These are phyloP conservation scores for Parnassius mnemosyne DNA, from an alignment of 2,888 invertebrate species.

Conservation along the genomic window DNA sequence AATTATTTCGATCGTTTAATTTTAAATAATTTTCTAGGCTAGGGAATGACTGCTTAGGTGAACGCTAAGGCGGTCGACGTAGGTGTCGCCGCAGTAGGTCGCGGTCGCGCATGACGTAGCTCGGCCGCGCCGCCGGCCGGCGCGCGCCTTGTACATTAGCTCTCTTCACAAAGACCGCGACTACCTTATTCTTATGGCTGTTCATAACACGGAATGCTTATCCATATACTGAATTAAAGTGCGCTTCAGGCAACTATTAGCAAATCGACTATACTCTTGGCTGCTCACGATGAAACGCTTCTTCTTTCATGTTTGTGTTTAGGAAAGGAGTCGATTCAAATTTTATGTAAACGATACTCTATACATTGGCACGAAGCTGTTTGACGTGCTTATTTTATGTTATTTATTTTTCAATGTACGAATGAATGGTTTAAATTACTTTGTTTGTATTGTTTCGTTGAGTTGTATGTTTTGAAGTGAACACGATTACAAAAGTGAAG, in stretches of 20 bases:
- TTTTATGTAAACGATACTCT: slow-evolving; percentile 66
- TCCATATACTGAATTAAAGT: slow-evolving; percentile 62
- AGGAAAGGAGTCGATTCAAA: slow-evolving; percentile 63
- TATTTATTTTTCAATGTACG: slow-evolving; percentile 65
- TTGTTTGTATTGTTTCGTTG: slow-evolving; percentile 51
- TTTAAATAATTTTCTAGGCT: slow-evolving; percentile 42
- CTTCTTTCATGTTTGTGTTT: slow-evolving; percentile 77
- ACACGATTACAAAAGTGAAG: slow-evolving; percentile 26
- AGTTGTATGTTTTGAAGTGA: slow-evolving; percentile 15
- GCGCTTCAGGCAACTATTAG: slow-evolving; percentile 77
- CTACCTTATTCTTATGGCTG: slow-evolving; percentile 67
- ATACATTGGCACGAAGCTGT: slow-evolving; percentile 77
- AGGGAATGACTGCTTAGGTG: slow-evolving; percentile 48
- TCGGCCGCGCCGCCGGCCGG: slow-evolving; percentile 31
- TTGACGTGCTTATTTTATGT: slow-evolving; percentile 75
- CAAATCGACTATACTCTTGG: slow-evolving; percentile 77
- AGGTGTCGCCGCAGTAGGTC: slow-evolving; percentile 44
- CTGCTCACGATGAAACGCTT: slow-evolving; percentile 77
- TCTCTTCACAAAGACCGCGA: slow-evolving; percentile 50
- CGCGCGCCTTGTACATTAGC: slow-evolving; percentile 47
- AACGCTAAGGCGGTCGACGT: slow-evolving; percentile 30
- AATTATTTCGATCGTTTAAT: slow-evolving; percentile 49
- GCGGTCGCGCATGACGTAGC: slow-evolving; percentile 48
- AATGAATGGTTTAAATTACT: slow-evolving; percentile 70
- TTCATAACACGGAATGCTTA: slow-evolving; percentile 78